A percentile compares a stretch with the other conserved stretches of the same genome.
Evolutionary conservation across 2,797 vertebrate genomes (phyloP).

Genomic region (Cheracebus regulus): DNA sequence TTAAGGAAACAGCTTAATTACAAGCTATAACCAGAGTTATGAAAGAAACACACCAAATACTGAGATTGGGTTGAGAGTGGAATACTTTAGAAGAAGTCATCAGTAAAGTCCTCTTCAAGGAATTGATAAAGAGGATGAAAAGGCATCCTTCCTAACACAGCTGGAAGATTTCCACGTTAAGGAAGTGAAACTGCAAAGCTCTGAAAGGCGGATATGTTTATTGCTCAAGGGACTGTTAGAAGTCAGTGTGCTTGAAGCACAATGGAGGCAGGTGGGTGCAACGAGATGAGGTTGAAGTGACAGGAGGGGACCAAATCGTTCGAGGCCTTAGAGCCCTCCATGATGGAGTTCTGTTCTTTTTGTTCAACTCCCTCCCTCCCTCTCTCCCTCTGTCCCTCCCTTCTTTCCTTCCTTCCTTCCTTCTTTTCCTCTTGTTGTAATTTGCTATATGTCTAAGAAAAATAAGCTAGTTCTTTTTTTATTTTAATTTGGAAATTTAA

Average conservation of each 20-base stretch:
- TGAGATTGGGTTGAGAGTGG: neutral
- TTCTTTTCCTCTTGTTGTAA: neutral
- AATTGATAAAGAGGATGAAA: neutral
- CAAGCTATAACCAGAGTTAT: too few species aligned
- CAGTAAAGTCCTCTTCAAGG: neutral
- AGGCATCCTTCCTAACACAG: neutral
- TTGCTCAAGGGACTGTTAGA: too few species aligned
- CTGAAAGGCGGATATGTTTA: neutral
- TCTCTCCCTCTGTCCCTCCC: fast-evolving
- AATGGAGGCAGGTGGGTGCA: fast-evolving
- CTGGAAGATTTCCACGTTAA: neutral
- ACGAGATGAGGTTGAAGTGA: neutral
- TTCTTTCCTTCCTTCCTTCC: fast-evolving
- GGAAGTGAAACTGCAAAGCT: neutral
- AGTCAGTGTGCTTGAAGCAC: fast-evolving
- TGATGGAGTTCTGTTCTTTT: neutral
- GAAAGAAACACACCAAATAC: neutral
- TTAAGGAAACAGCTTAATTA: neutral
- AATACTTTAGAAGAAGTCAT: neutral
- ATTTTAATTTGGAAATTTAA: neutral
- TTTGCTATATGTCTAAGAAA: neutral
- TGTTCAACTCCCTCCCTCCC: too few species aligned
- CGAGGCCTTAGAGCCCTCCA: neutral
- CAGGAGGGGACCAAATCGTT: fast-evolving
- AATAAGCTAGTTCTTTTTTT: neutral